A percentile compares a stretch with the other conserved stretches of the same genome.
These are phyloP conservation scores for Mastacembelus armatus DNA, from an alignment of 2,797 vertebrate genomes.

Conservation along the genomic window DNA sequence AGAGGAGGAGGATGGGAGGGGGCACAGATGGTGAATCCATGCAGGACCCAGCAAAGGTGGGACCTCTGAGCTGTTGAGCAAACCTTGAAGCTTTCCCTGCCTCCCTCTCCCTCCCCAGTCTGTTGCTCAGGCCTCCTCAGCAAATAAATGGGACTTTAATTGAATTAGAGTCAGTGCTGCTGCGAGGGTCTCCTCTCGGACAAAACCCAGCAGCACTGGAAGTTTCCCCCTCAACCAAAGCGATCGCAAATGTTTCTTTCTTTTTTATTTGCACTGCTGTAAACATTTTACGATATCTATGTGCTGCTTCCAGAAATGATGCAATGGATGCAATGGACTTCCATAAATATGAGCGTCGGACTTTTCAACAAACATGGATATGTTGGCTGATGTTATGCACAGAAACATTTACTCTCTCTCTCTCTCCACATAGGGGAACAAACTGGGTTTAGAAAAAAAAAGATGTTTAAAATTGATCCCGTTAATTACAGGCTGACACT, in stretches of 20 bases:
- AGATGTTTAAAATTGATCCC: too few relatives aligned
- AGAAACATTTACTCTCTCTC: too few relatives aligned
- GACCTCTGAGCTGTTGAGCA: conserved; percentile 93
- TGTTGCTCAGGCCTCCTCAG: conserved; percentile 93
- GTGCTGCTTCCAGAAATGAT: neutral
- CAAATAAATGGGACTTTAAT: conserved; percentile 99
- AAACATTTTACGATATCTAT: neutral
- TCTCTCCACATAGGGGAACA: too few relatives aligned
- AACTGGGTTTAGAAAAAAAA: too few relatives aligned
- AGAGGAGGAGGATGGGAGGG: conserved; percentile 65
- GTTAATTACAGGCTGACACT: too few relatives aligned
- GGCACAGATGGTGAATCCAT: conserved; percentile 98
- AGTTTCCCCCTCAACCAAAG: conserved; percentile 39
- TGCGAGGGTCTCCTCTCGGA: conserved; percentile 88
- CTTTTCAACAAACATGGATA: too few relatives aligned
- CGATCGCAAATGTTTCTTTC: neutral
- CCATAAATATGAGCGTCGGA: too few relatives aligned
- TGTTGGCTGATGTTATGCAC: too few relatives aligned
- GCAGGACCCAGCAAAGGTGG: conserved; percentile 93
- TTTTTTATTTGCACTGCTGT: neutral
- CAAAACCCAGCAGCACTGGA: conserved; percentile 78
- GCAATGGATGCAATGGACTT: neutral
- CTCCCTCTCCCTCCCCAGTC: conserved; percentile 78
- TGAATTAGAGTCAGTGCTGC: conserved; percentile 96
- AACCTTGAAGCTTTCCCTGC: conserved; percentile 86